phyloP scores from a whole-genome alignment of 2,113 vertebrate species.

The Embiotoca jacksoni region DNA sequence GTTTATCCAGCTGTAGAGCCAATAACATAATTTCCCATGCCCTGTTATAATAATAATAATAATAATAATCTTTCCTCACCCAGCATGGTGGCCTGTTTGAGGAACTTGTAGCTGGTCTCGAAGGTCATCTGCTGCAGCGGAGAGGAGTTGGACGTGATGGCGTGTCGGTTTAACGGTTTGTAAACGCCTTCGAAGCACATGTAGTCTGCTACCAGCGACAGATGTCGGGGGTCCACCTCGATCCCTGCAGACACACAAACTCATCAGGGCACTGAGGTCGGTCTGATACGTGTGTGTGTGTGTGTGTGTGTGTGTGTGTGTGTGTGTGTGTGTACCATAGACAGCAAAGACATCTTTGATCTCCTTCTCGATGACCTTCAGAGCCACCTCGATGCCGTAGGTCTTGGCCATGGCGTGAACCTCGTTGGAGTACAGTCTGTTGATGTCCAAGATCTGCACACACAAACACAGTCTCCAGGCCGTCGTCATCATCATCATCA shows the following conservation, averaged over 20 bases:
- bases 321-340: slow-evolving; percentile 86
- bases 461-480: neutral
- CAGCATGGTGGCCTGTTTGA: slow-evolving; percentile 91
- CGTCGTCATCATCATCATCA: no score
- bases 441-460: slow-evolving; percentile 90
- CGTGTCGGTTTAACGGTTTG: slow-evolving; percentile 91
- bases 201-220: slow-evolving; percentile 97
- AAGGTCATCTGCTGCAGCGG: slow-evolving; percentile 99
- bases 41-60: neutral
- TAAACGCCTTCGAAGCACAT: slow-evolving; percentile 98
- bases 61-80: slow-evolving; percentile 47
- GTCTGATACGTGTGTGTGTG: neutral
- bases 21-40: no score
- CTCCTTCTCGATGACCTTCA: slow-evolving; percentile 95
- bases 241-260: slow-evolving; percentile 86
- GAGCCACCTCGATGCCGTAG: slow-evolving; percentile 94
- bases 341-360: slow-evolving; percentile 99
- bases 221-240: slow-evolving; percentile 93
- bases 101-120: slow-evolving; percentile 96
- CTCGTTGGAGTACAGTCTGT: slow-evolving; percentile 93
- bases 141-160: slow-evolving; percentile 93
- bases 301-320: neutral
- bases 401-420: slow-evolving; percentile 95
- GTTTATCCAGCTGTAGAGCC: neutral
- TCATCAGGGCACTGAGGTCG: neutral